phyloP scores from a whole-genome alignment of 2,797 vertebrate species.

The Anabas testudineus region DNA sequence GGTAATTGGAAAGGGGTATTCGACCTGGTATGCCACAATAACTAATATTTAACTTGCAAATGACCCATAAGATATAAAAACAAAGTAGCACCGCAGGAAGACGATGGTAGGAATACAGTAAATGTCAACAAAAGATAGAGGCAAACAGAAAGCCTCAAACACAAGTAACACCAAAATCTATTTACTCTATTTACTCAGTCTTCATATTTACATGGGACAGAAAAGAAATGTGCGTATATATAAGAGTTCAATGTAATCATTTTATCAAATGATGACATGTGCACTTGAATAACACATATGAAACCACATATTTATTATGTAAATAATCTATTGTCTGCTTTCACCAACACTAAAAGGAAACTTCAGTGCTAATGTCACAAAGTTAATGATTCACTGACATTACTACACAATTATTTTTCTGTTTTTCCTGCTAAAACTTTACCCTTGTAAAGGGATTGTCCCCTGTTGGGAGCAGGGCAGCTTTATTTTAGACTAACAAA shows the following conservation, averaged over 20 bases:
- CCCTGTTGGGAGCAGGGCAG: slow-evolving; percentile 8
- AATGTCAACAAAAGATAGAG: not conserved
- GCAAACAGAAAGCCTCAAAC: not conserved
- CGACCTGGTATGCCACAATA: not conserved
- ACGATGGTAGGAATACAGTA: not conserved
- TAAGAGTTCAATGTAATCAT: too few species aligned
- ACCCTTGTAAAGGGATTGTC: slow-evolving; percentile 28
- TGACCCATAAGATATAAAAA: slow-evolving; percentile 39
- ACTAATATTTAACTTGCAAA: slow-evolving; percentile 78
- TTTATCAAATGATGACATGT: not conserved
- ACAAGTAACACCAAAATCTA: not conserved
- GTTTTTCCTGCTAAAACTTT: slow-evolving; percentile 23
- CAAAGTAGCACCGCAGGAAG: slow-evolving; percentile 1
- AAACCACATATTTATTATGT: not conserved
- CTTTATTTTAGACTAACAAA: slow-evolving; percentile 11
- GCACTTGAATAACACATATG: not conserved
- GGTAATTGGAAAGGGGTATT: not conserved
- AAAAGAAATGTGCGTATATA: not conserved
- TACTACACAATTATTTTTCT: not conserved
- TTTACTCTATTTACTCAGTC: not conserved
- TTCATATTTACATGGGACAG: too few species aligned
- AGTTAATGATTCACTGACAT: slow-evolving; percentile 69
- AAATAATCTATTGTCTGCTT: not conserved
- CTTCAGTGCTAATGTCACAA: not conserved
- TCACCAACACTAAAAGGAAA: too few species aligned